Conservation (phyloP, 2,888 invertebrate species). For the Brenthis daphne region DNA sequence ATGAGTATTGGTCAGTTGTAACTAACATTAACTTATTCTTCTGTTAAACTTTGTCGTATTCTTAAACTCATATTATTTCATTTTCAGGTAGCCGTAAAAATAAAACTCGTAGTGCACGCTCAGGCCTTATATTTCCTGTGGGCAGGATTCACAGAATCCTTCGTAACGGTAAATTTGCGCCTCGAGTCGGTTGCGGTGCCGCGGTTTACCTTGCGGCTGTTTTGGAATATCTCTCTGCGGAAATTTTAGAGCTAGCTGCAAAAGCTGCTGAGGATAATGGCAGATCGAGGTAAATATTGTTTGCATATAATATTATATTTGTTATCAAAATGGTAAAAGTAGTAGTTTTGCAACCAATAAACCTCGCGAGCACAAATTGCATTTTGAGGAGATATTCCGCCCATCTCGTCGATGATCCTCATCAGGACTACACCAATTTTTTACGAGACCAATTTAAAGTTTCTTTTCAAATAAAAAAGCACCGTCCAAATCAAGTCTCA, state of each 20-base stretch:
- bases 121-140: constrained; percentile 84
- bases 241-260: constrained; percentile 85
- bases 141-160: constrained; percentile 83
- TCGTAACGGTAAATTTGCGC: constrained; percentile 84
- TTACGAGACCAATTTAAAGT: too few species aligned
- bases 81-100: constrained; percentile 51
- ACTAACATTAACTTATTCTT: not conserved
- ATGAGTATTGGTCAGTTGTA: not conserved
- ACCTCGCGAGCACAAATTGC: too few species aligned
- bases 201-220: constrained; percentile 83
- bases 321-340: too few species aligned
- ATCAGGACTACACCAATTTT: too few species aligned
- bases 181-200: constrained; percentile 80
- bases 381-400: too few species aligned
- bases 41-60: not conserved
- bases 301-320: constrained; percentile 14
- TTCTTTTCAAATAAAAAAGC: too few species aligned
- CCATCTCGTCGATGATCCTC: too few species aligned
- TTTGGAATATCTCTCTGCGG: constrained; percentile 86
- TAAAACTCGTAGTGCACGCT: constrained; percentile 78
- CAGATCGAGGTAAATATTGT: constrained; percentile 75
- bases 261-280: constrained; percentile 87
- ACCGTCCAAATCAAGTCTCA: too few species aligned
- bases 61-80: not conserved
- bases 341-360: too few species aligned